Evolutionary conservation across 2,113 vertebrate genomes (phyloP), one percentile per base, ranked within the genome.

Genomic region (Melanotaenia duboulayi): DNA sequence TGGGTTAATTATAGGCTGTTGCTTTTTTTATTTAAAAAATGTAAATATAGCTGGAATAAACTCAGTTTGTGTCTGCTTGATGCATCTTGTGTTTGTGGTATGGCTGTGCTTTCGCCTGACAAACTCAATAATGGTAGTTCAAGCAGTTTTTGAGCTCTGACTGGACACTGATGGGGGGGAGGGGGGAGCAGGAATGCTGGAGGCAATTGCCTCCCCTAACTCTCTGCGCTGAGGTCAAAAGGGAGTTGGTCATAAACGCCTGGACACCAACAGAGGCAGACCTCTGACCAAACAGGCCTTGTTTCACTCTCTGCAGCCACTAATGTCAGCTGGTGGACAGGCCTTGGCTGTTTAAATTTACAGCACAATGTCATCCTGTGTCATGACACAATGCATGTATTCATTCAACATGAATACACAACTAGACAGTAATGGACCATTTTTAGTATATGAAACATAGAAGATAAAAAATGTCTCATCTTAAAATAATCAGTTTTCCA

Each of bases 231-330:
- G 46, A 57, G 89, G 90, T 92, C 89, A 89, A 89, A 89, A 78
- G 82, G 80, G 80, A 80, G 78, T 3, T 14, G 3, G 68, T 75
- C 80, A 84, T 90, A 91, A 91, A 91, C 28, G 69, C 80, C 71
- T 58, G 85, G 89, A 91, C 83, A 90, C 87, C 89, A 90, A 89
- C 87, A 85, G 83, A 89, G 80, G 71, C 76, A 59, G 85, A 87
- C 80, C 84, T 82, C 90, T 89, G 88, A 90, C 83, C 87, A 87
- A 70, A 37, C 71, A 25, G 74, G 64, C 86, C 83, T 78, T 76
- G 80, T 89, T 87, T 87, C 78, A 73, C 86, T 90, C 81, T 89
- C 79, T 74, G 61, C 65, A 78, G 70, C 58, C 80, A 51, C 71
- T 60, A 52, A 75, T 6, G 57, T 87, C 78, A 85, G 78, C 90